phyloP scores from a whole-genome alignment of 2,113 vertebrate species.

The Echinops telfairi region DNA sequence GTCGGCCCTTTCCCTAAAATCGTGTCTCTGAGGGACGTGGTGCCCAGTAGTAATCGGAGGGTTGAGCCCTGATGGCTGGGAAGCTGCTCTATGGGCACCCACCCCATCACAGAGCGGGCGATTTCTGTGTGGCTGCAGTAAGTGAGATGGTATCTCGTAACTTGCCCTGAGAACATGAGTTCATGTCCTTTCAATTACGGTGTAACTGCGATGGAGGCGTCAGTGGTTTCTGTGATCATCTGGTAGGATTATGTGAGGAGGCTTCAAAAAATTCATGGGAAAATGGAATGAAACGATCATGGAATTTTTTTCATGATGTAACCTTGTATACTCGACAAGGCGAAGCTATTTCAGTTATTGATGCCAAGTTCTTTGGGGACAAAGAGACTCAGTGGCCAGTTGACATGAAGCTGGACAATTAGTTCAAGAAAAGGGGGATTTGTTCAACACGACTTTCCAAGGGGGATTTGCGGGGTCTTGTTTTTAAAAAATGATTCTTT shows the following conservation, averaged over 20 bases:
- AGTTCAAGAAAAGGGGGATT: not conserved
- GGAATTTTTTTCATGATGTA: no score
- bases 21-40: not conserved
- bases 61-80: not conserved
- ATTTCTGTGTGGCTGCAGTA: constrained; percentile 13
- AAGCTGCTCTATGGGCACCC: not conserved
- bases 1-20: not conserved
- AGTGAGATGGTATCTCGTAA: not conserved
- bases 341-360: not conserved
- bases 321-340: not conserved
- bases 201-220: not conserved
- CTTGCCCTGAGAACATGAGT: constrained; percentile 38
- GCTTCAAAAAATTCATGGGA: no score
- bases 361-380: not conserved
- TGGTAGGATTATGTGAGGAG: not conserved
- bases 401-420: not conserved
- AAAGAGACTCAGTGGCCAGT: not conserved
- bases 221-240: not conserved
- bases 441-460: not conserved
- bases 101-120: constrained; percentile 10
- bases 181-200: constrained; percentile 14
- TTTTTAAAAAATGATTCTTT: not conserved
- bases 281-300: no score
- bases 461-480: not conserved
- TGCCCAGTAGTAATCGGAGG: not conserved